phyloP scores from a whole-genome alignment of 2,888 invertebrate species.

The Trachelus stipa region DNA sequence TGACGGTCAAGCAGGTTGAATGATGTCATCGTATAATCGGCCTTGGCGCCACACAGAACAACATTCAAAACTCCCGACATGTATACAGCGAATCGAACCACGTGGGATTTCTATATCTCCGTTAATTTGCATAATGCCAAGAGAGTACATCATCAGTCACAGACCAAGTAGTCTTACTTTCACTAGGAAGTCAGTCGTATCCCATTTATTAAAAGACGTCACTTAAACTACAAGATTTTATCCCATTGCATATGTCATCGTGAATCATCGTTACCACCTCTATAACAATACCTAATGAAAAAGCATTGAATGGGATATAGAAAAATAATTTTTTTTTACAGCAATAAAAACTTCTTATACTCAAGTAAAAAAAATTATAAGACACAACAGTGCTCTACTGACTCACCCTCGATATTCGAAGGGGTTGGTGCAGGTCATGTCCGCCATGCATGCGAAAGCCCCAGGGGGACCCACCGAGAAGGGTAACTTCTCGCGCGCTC shows the following conservation, averaged over 20 bases:
- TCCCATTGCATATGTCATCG: not conserved
- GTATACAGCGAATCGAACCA: not conserved
- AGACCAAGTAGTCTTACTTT: not conserved
- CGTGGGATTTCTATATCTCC: not conserved
- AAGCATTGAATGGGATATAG: too few species aligned
- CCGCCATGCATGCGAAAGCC: constrained; percentile 91
- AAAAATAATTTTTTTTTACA: too few species aligned
- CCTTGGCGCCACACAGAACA: not conserved
- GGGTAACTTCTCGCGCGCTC: constrained; percentile 75
- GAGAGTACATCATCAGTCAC: not conserved
- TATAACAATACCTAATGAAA: too few species aligned
- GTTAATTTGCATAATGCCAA: not conserved
- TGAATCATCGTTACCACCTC: too few species aligned
- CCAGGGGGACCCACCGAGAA: constrained; percentile 88
- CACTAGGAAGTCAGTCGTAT: too few species aligned
- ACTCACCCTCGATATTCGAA: constrained; percentile 84
- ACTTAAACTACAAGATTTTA: not conserved
- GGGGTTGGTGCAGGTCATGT: constrained; percentile 80
- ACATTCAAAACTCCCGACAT: not conserved
- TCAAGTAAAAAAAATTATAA: too few species aligned
- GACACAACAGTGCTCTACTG: too few species aligned
- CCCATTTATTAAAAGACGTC: not conserved
- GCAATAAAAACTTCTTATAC: too few species aligned
- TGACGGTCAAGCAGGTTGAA: not conserved
- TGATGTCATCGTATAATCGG: not conserved